Evolutionary conservation across 2,113 vertebrate species (phyloP), one percentile per base, ranked within the genome.

Genomic region (Helogale parvula): DNA sequence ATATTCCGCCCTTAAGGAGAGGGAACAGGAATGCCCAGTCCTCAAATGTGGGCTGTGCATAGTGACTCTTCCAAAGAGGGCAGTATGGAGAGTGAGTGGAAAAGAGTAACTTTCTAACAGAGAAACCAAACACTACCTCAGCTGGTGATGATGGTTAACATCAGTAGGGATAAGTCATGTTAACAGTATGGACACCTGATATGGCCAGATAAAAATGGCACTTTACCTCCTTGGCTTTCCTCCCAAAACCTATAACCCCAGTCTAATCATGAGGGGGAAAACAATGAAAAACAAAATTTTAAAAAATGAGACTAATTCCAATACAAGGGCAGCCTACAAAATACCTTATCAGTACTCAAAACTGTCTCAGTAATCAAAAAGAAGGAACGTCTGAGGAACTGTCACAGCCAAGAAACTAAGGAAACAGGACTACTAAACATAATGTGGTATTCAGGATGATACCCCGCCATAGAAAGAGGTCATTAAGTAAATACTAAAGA

Each of bases 341-440:
- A 88, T 31, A 68, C n/a, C 16, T 79, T 19, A 69, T 21, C 35
- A 94, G 45, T 52, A 94, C 57, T 83, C 80, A 96, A 60, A 96
- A 90, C 31, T 63, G 27, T 35, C 52, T 74, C 71, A 52, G 54
- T 14, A 23, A 96, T 74, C 63, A 57, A 87, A 92, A 89, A 88
- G 4, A 47, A 89, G 35, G 29, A 23, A 86, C 90, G 19, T 71
- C 27, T 87, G 60, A 88, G 41, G 35, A 88, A 88, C 15, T 83
- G 29, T 83, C 76, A 96, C 21, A 76, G 52, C 57, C 66, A 35
- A 38, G 57, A 90, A 29, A 15, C 35, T 16, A 84, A 69, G 31
- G 31, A 91, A 35, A 81, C 8, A 69, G 6, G 19, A 69, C 27
- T 82, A 80, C 33, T 50, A 50, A 66, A 71, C 27, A 90, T 15